Evolutionary conservation across 2,888 invertebrate genomes (phyloP), one percentile per base, ranked within the genome.

Genomic region (Buathra laborator): DNA sequence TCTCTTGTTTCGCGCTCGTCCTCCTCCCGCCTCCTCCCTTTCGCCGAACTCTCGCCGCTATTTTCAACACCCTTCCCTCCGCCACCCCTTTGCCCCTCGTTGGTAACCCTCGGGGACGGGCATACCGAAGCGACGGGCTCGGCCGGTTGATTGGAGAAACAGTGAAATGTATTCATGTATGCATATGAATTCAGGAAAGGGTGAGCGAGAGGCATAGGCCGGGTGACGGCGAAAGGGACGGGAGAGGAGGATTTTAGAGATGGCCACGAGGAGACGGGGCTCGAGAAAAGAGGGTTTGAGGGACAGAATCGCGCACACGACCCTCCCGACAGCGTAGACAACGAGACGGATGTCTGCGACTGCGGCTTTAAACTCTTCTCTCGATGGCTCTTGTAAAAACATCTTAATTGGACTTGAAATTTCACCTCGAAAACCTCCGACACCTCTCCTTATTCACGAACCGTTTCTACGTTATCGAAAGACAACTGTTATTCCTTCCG

Each of bases 91-190:
- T 9, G 37, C 48, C 48, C 59, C 67, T 66, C 81, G 48, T 68
- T 37, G 62, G 66, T 51, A 80, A 51, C 71, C 77, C 74, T 64
- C 29, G 77, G 80, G 86, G 82, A 86, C 68, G 81, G 16, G 81
- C 9, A 56, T 51, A 68, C 67, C 80, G 75, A 51, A 82, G 79
- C 78, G 83, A 83, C 84, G 83, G 29, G 81, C 76, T 77, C 83
- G 86, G 78, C 56, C 72, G 88, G 90, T 92, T 93, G 93, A 93
- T 93, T 93, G 92, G 92, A 92, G 91, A 90, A 91, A 89, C 87
- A 89, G 67, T 89, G 90, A 92, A 93, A 93, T 93, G 90, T 93
- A 93, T 93, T 93, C 93, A 93, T 93, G 90, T 93, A 93, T 93
- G 93, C 93, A 93, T 93, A 93, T 93, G 93, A 92, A 93, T 93